Base-by-base conservation (phyloP, 2,888 invertebrate species). In the Acronicta leporina region DNA sequence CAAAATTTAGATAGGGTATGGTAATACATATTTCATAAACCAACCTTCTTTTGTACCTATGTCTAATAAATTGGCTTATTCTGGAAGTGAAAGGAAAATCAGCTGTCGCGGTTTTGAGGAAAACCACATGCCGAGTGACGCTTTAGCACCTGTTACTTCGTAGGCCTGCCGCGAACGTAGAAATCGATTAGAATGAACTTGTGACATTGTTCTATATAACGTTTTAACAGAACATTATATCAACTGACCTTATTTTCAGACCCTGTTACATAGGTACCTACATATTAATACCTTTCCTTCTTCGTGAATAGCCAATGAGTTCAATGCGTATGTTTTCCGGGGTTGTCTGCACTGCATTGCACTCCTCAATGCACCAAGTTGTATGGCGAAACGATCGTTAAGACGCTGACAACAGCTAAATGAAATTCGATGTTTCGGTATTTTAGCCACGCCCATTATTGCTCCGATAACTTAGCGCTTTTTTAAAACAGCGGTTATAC, bases 141-240 rank as follows among this genome's bases (percentile, higher is more conserved):
- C 60, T 47, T 30, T 51, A 53, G 59, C 61, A 74, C 73, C 73
- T 74, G 75, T 74, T 74, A 75, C 72, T 46, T 72, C 67, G 50
- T 15, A 45, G 54, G 44, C 38, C 46, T 56, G 47, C 46, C 61
- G 65, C 55, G 47, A 40, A 42, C 52, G 55, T 47, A 62, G 45
- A 55, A 68, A 74, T 64, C 64, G 58, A 73, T 71, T 35, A 25
- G 20, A 46, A 49, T 51, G 46, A 54, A 59, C 56, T 44, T 45
- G 45, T 44, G 49, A 38, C 53, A 20, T 20, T 33, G 13, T 43
- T 41, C 43, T 33, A 33, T 33, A 4, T 27, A 46, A 15, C 48
- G 15, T 30, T 46, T 5, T 25, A 47, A 48, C 11, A 11, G 11
- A 33, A 0, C 11, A 11, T n/a, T n/a, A n/a, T n/a, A 41, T 14